phyloP scores from a whole-genome alignment of 1,140 invertebrate species.

The Thaumetopoea pityocampa region DNA sequence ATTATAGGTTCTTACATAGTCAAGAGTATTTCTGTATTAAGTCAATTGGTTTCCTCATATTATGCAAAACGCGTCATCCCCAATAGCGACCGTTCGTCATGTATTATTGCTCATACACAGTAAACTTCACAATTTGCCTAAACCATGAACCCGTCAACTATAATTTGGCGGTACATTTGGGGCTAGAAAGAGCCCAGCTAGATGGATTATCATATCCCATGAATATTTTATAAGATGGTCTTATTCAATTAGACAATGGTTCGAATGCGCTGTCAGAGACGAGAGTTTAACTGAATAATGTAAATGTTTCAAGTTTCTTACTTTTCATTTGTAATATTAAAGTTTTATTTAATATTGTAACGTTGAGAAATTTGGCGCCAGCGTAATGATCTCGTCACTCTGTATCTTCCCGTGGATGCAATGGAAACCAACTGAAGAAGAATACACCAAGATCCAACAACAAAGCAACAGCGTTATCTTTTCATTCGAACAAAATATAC shows the following conservation, averaged over 20 bases:
- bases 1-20: no score
- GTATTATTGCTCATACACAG: constrained; percentile 25
- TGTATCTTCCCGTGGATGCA: no score
- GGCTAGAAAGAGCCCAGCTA: constrained; percentile 10
- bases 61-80: constrained; percentile 13
- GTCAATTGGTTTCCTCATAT: constrained; percentile 11
- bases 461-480: no score
- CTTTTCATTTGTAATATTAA: constrained; percentile 6
- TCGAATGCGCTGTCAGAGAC: constrained; percentile 9
- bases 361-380: no score
- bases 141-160: constrained; percentile 48
- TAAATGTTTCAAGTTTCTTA: constrained; percentile 4
- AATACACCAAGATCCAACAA: no score
- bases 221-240: constrained; percentile 58
- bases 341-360: no score
- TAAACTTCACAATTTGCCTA: constrained; percentile 51
- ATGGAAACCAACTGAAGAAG: no score
- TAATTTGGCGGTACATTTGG: constrained; percentile 15
- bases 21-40: no score
- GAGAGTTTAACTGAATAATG: constrained; percentile 16
- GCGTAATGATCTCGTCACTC: no score
- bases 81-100: constrained; percentile 1
- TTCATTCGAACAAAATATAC: no score
- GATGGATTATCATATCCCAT: constrained; percentile 56
- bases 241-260: constrained; percentile 48